Base-by-base conservation (phyloP, 2,797 vertebrate species). In the Pangasius sanitwongsei region DNA sequence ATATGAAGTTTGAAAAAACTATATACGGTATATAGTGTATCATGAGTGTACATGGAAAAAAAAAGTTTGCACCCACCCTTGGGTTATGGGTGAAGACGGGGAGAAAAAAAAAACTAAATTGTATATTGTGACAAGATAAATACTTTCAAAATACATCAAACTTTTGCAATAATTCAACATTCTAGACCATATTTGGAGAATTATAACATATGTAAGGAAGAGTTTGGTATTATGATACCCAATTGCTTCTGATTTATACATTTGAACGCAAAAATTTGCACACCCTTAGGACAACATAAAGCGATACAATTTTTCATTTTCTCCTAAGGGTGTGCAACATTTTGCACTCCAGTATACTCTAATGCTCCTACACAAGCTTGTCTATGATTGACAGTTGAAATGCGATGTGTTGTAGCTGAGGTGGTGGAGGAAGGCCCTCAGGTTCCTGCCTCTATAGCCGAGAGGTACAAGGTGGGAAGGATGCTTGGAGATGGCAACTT, bases 401-500 rank as follows among this genome's bases (percentile, higher is more conserved):
- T 85, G 41, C 89, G 63, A 92, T 81, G 16, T n/a, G 88, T 80
- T 88, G 7, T 88, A 97, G 96, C 96, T 94, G 98, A 99, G 94
- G 94, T 94, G 90, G 91, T 95, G 89, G 98, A 99, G 65, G 98
- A 99, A 93, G 95, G 92, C 90, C 95, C 96, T 92, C 94, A 97
- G 92, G 97, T 99, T 91, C 98, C 98, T 89, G 95, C 95, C 67
- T 97, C 98, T 57, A 99, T 99, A 93, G 96, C 97, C 48, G 98
- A 99, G 89, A 94, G 98, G 91, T 99, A 99, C 95, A 99, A 97
- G 95, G 98, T 99, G 88, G 98, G 98, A 86, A 96, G 97, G 89
- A 98, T 97, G 93, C 96, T 99, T 94, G 98, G 98, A 75, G 97
- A 99, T 0, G 98, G 98, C 78, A 99, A 99, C 95, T 99, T 99